These are phyloP conservation scores for Natrix natrix DNA, from an alignment of 2,797 vertebrate species.

Conservation along the genomic window DNA sequence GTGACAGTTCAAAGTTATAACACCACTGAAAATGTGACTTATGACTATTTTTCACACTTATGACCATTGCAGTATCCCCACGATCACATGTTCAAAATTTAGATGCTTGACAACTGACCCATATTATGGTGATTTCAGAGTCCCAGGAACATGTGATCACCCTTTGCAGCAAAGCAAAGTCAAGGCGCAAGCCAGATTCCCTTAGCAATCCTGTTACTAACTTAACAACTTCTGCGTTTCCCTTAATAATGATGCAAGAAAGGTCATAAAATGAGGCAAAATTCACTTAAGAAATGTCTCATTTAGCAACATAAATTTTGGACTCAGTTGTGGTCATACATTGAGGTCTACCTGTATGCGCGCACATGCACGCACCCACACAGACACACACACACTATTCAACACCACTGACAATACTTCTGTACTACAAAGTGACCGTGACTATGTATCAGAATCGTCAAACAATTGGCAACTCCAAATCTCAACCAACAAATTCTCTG, in stretches of 20 bases:
- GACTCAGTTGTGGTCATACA: neutral
- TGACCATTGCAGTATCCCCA: neutral
- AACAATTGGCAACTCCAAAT: no score
- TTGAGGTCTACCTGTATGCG: neutral
- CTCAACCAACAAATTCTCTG: no score
- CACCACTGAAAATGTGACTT: no score
- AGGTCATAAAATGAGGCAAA: neutral
- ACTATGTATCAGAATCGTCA: no score
- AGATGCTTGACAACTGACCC: neutral
- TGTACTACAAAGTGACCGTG: no score
- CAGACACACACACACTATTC: no score
- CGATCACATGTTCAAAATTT: neutral
- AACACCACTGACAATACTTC: no score
- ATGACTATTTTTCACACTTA: no score
- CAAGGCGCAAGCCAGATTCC: neutral
- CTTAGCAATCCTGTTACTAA: neutral
- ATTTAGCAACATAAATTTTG: neutral
- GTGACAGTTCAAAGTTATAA: neutral
- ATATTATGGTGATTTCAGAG: neutral
- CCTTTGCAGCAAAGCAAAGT: neutral
- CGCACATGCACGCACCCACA: no score
- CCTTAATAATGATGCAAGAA: neutral
- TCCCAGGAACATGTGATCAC: neutral
- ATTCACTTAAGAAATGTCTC: neutral
- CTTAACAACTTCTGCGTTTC: neutral